Conservation (phyloP, 2,888 invertebrate species). For the Drosophila pseudotalamancana region DNA sequence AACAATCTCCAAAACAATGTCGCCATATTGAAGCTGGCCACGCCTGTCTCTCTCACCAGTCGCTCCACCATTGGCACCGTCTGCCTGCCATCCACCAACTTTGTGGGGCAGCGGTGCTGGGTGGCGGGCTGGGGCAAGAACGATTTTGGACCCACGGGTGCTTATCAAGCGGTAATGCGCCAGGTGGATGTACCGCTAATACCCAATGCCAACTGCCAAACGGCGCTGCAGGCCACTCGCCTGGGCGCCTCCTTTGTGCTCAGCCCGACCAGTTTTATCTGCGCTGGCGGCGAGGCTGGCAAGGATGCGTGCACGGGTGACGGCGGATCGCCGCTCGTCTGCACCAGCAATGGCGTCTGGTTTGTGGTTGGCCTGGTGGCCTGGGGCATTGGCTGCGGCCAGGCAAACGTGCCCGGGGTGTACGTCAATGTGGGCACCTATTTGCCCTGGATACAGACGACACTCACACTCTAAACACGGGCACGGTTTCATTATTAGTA, state of each 20-base stretch:
- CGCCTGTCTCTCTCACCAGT: conserved; percentile 86
- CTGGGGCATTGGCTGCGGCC: conserved; percentile 87
- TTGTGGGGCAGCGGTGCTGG: conserved; percentile 86
- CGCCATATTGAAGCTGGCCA: conserved; percentile 90
- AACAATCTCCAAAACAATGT: conserved; percentile 92
- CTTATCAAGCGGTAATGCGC: conserved; percentile 87
- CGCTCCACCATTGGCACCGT: conserved; percentile 87
- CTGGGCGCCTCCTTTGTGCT: conserved; percentile 87
- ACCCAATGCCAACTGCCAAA: conserved; percentile 88
- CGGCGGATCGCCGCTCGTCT: conserved; percentile 85
- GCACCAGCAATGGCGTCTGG: conserved; percentile 79
- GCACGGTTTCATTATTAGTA: not conserved
- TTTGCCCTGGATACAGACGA: conserved; percentile 88
- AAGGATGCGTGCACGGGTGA: conserved; percentile 91
- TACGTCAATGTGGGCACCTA: conserved; percentile 90
- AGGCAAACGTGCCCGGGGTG: conserved; percentile 89
- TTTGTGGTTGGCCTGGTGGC: conserved; percentile 85
- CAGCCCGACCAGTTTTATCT: conserved; percentile 89
- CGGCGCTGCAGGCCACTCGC: conserved; percentile 87
- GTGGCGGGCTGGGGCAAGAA: conserved; percentile 96
- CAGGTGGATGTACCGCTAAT: conserved; percentile 91
- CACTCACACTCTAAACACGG: conserved; percentile 57
- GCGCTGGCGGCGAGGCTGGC: conserved; percentile 91
- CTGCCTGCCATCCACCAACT: conserved; percentile 85
- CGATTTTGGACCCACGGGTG: conserved; percentile 86